Percentiles rank a stretch among this genome's conserved stretches.
Evolutionary conservation across 2,888 invertebrate genomes (phyloP).

Genomic region (Phytoseiulus persimilis): DNA sequence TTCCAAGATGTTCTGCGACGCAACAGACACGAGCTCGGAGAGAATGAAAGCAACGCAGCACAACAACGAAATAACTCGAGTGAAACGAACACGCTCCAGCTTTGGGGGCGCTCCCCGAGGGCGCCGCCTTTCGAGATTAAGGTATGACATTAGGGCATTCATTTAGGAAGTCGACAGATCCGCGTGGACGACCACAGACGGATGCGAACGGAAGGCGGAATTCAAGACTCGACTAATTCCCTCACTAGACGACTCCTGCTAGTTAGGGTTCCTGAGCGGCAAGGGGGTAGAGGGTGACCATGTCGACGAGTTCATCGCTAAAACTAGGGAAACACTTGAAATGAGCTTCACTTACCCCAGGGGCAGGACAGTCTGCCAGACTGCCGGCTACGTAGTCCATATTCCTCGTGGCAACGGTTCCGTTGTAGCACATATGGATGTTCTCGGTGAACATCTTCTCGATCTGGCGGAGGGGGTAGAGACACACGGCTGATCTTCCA

Average conservation of each 20-base stretch:
- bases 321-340: neutral
- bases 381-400: constrained; percentile 84
- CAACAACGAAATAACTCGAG: neutral
- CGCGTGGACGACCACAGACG: neutral
- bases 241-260: no score
- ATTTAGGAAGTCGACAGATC: neutral
- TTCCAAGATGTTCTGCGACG: neutral
- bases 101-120: neutral
- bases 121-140: neutral
- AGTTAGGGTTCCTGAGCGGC: no score
- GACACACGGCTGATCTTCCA: constrained; percentile 77
- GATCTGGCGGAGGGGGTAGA: constrained; percentile 80
- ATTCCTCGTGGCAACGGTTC: constrained; percentile 80
- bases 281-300: no score
- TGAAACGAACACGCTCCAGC: neutral
- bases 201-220: neutral
- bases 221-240: no score
- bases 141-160: neutral
- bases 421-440: constrained; percentile 94
- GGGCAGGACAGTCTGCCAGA: constrained; percentile 78
- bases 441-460: constrained; percentile 89
- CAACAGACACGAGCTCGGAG: neutral
- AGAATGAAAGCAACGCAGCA: neutral
- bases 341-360: constrained; percentile 57
- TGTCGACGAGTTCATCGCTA: neutral